Evolutionary conservation across 2,888 invertebrate species (phyloP).

Genomic region (Opisthograptis luteolata): DNA sequence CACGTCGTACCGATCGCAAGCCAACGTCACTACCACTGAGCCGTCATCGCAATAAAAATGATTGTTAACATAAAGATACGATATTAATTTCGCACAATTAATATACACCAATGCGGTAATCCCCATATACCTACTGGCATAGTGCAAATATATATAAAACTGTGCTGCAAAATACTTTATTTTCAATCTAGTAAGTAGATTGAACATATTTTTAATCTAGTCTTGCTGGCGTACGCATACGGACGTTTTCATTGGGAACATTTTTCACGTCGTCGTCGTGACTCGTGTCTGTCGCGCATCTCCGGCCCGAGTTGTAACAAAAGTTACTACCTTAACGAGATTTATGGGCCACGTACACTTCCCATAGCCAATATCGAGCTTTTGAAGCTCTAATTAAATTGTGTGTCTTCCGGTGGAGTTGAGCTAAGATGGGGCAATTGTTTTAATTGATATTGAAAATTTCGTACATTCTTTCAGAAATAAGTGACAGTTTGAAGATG

Average conservation of each 20-base stretch:
- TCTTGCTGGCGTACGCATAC: conserved; percentile 25
- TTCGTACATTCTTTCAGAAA: too few species aligned
- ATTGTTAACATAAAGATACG: too few species aligned
- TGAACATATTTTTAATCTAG: conserved; percentile 28
- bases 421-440: too few species aligned
- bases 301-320: conserved; percentile 52
- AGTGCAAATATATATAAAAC: conserved; percentile 3
- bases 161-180: conserved; percentile 10
- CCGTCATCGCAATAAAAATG: too few species aligned
- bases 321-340: conserved; percentile 50
- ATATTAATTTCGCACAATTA: too few species aligned
- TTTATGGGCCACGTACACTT: conserved; percentile 34
- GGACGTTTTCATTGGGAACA: conserved; percentile 51
- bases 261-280: conserved; percentile 56
- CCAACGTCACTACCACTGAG: too few species aligned
- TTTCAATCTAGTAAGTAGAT: conserved; percentile 26
- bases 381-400: conserved; percentile 25
- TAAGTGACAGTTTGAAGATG: too few species aligned
- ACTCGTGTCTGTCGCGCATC: conserved; percentile 56
- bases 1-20: too few species aligned
- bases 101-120: too few species aligned
- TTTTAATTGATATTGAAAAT: too few species aligned
- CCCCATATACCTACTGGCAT: too few species aligned
- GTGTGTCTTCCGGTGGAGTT: conserved; percentile 7
- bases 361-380: conserved; percentile 20